phyloP scores from a whole-genome alignment of 2,797 vertebrate species.

The Danio tinwini region DNA sequence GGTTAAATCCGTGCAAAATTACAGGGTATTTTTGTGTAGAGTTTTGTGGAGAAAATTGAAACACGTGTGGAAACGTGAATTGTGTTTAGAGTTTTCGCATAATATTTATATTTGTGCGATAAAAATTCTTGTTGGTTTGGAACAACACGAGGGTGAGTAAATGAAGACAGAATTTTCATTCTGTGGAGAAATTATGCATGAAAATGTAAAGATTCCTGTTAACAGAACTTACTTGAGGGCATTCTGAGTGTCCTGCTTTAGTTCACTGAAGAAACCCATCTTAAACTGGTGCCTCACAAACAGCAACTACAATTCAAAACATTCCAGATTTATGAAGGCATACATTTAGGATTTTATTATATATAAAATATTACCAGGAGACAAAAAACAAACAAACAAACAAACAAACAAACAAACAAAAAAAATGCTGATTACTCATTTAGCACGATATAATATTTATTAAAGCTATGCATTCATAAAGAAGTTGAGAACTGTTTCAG shows the following conservation, averaged over 20 bases:
- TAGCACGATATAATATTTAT: neutral
- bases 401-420: neutral
- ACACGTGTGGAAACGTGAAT: too few species aligned
- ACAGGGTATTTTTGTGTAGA: too few species aligned
- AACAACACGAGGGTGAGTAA: too few species aligned
- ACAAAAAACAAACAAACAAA: neutral
- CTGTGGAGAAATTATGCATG: too few species aligned
- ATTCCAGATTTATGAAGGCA: neutral
- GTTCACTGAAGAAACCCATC: slow-evolving; percentile 96
- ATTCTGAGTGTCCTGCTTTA: slow-evolving; percentile 98
- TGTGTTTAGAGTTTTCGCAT: too few species aligned
- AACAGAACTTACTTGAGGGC: slow-evolving; percentile 89
- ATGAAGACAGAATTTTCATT: too few species aligned
- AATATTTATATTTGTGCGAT: too few species aligned
- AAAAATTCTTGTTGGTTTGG: too few species aligned
- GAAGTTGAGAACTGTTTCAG: neutral
- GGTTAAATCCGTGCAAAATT: too few species aligned
- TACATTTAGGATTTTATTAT: neutral
- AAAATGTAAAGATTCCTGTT: neutral
- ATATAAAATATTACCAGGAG: neutral
- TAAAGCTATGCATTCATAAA: neutral
- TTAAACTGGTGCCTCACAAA: slow-evolving; percentile 99
- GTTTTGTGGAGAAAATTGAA: too few species aligned
- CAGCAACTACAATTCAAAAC: slow-evolving; percentile 84
- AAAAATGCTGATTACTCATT: neutral